Evolutionary conservation across 1,140 invertebrate genomes (phyloP).

Genomic region (Dufourea novaeangliae): DNA sequence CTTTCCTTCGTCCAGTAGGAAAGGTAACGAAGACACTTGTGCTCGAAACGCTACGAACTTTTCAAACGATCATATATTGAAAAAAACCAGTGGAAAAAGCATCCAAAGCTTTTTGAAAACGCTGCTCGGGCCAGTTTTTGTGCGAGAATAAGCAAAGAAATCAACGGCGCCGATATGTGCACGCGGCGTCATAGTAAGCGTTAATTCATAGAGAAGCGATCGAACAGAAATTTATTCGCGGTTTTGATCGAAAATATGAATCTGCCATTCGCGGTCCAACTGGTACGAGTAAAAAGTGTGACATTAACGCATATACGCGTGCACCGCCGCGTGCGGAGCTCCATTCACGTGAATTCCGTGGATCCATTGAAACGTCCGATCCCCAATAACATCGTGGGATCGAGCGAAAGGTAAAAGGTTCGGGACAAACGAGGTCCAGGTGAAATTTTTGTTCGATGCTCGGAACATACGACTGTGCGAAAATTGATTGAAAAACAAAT

Average conservation of each 20-base stretch:
- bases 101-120: constrained; percentile 2
- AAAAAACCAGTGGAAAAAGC: constrained; percentile 18
- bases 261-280: constrained; percentile 28
- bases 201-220: constrained; percentile 25
- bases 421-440: too few relatives aligned
- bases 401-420: neutral
- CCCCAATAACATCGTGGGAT: neutral
- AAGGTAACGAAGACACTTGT: too few relatives aligned
- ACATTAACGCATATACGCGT: constrained; percentile 22
- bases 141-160: constrained; percentile 31
- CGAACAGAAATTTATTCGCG: constrained; percentile 24
- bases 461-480: neutral
- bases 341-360: constrained; percentile 10
- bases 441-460: too few relatives aligned
- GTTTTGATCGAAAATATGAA: constrained; percentile 16
- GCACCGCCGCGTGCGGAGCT: constrained; percentile 36
- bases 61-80: too few relatives aligned
- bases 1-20: too few relatives aligned
- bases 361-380: neutral
- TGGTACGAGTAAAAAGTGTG: constrained; percentile 36
- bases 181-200: constrained; percentile 29
- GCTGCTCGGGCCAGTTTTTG: neutral
- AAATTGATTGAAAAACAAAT: too few relatives aligned
- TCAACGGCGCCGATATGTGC: neutral
- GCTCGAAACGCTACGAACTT: too few relatives aligned